phyloP scores from a whole-genome alignment of 2,797 vertebrate genomes.

The Gymnoscopelus microlampas region DNA sequence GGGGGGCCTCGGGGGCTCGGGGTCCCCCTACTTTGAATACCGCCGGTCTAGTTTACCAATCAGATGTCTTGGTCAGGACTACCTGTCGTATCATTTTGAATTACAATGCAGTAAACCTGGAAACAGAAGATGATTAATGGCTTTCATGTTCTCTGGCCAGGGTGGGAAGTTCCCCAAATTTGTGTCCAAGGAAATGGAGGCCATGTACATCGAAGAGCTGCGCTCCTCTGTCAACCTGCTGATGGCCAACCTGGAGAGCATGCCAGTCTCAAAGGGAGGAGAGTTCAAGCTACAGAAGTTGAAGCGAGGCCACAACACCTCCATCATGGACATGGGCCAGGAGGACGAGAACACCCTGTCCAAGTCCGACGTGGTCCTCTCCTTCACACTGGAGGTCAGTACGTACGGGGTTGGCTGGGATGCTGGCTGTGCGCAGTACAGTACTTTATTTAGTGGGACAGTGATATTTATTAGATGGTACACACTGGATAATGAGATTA shows the following conservation, averaged over 20 bases:
- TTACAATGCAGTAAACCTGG: too few species aligned
- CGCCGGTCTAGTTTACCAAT: too few species aligned
- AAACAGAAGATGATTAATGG: not conserved
- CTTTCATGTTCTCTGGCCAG: slow-evolving; percentile 63
- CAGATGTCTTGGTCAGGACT: too few species aligned
- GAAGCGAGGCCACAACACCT: slow-evolving; percentile 97
- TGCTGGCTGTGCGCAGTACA: too few species aligned
- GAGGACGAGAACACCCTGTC: slow-evolving; percentile 98
- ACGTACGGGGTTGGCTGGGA: not conserved
- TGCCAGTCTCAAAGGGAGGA: slow-evolving; percentile 98
- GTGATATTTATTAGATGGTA: too few species aligned
- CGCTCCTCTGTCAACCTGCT: slow-evolving; percentile 96
- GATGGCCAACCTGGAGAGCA: slow-evolving; percentile 99
- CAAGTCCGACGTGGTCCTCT: slow-evolving; percentile 96
- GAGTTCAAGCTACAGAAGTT: slow-evolving; percentile 99
- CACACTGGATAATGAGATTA: too few species aligned
- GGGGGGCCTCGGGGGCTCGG: too few species aligned
- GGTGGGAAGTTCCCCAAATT: slow-evolving; percentile 95
- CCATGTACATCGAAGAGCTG: slow-evolving; percentile 96
- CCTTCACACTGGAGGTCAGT: slow-evolving; percentile 94
- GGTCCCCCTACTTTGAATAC: too few species aligned
- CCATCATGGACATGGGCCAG: slow-evolving; percentile 99
- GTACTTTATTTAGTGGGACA: too few species aligned
- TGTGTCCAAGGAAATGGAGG: slow-evolving; percentile 97
- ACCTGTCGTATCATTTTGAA: too few species aligned